Base-by-base conservation (phyloP, 2,888 invertebrate genomes). In the Stomorhina lunata region DNA sequence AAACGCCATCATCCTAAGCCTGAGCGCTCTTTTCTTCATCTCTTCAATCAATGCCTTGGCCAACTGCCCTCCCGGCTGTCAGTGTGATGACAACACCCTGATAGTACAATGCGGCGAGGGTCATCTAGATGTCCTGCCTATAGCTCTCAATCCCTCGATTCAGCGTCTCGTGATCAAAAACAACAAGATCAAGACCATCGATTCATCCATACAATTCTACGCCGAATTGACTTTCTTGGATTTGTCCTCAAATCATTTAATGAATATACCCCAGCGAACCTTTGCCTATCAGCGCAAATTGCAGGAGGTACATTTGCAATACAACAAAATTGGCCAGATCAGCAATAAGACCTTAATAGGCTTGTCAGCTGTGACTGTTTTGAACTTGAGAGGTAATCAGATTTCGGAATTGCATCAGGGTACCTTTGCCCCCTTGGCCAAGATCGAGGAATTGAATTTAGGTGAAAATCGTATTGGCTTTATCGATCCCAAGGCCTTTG, bases 131-230 rank as follows among this genome's bases (percentile, higher is more conserved):
- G 96, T 97, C 77, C 94, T 98, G 83, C 97, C 97, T 80, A 97
- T 97, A 87, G 96, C 97, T 0, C 92, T 98, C 84, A 98, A 98
- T 92, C 98, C 98, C 43, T 96, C 96, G 86, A 96, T 97, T 84
- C 96, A 96, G 89, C 93, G 96, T 59, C 93, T 97, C 87, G 95
- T 96, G 85, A 94, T 97, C 84, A 94, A 95, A 87, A 96, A 95
- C 90, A 97, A 97, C 90, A 95, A 95, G 87, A 96, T 97, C 88
- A 96, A 96, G 90, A 96, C 95, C 10, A 95, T 97, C 84, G 97
- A 97, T 90, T 96, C 96, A 71, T 96, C 96, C 9, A 95, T 97
- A 91, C 96, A 96, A 89, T 97, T 97, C 92, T 97, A 97, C 92
- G 94, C 95, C 1, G 96, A 96, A 86, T 92, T 97, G 45, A 95